Evolutionary conservation across 2,113 vertebrate genomes (phyloP).

Genomic region (Scortum barcoo): DNA sequence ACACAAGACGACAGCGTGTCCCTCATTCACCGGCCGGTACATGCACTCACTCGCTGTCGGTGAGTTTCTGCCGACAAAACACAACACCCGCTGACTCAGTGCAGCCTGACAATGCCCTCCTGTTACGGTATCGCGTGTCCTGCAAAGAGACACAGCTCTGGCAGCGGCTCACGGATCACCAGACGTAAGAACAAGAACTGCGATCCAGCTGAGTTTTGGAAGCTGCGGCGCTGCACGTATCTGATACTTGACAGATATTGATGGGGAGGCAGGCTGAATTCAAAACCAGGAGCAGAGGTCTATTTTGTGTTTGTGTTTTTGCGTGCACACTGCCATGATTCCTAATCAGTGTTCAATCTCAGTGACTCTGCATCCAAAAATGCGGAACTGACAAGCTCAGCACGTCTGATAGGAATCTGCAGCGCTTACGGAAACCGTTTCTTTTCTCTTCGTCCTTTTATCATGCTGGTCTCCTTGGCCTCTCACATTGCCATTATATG

Average conservation of each 20-base stretch:
- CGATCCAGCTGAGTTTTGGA: slow-evolving; percentile 55
- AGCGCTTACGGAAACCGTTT: slow-evolving; percentile 58
- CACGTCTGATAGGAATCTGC: slow-evolving; percentile 77
- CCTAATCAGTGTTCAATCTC: slow-evolving; percentile 50
- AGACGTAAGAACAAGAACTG: slow-evolving; percentile 50
- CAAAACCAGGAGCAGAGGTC: slow-evolving; percentile 8
- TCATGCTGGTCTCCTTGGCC: slow-evolving; percentile 59
- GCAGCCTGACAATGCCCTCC: slow-evolving; percentile 59
- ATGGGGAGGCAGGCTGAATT: neutral
- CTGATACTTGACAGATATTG: slow-evolving; percentile 51
- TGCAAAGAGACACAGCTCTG: slow-evolving; percentile 53
- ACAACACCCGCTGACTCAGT: slow-evolving; percentile 60
- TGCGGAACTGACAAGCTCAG: slow-evolving; percentile 64
- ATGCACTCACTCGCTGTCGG: slow-evolving; percentile 23
- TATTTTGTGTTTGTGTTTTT: neutral
- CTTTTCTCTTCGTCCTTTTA: slow-evolving; percentile 7
- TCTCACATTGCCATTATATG: slow-evolving; percentile 35
- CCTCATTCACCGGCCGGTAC: neutral
- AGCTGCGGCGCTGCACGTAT: slow-evolving; percentile 17
- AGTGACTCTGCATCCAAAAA: slow-evolving; percentile 49
- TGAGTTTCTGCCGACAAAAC: slow-evolving; percentile 48
- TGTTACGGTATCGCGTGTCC: slow-evolving; percentile 64
- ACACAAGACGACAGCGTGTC: slow-evolving; percentile 27
- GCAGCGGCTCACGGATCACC: slow-evolving; percentile 44
- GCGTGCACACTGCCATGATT: slow-evolving; percentile 38